Evolutionary conservation across 2,113 vertebrate genomes (phyloP), one percentile per base, ranked within the genome.

Genomic region (Sterrhoptilus dennistouni): DNA sequence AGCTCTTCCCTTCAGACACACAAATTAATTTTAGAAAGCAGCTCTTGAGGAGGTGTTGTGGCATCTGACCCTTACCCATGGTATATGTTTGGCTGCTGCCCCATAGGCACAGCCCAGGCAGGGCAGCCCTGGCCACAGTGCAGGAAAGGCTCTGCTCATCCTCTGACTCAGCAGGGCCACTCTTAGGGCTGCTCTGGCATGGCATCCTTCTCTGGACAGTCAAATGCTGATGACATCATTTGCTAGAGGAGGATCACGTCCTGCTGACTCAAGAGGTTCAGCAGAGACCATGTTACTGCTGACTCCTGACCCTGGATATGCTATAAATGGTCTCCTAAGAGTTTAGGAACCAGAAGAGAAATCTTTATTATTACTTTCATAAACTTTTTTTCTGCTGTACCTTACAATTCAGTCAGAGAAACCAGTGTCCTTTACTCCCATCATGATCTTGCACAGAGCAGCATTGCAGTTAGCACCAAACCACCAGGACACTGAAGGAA

Each of bases 51-150:
- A 70, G 19, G 4, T 10, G 17, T 20, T 35, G 47, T 28, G 11
- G 18, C n/a, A 18, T 18, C 33, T 86, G 49, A 33, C 3, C 16
- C 28, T 22, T 27, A 53, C 36, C 33, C 8, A 33, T 4, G 13
- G 61, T 3, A 20, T 5, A 5, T 6, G 2, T 31, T 57, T 14
- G 19, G 15, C 42, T 36, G 14, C 8, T 2, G 5, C 8, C 35
- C 28, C 47, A n/a, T 10, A 27, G 40, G 21, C 35, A 42, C 8
- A 40, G 49, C 8, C 18, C 31, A 20, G 17, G 29, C 33, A 50
- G 23, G 35, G 45, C 25, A 40, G 23, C 38, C 42, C 31, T 40
- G 33, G 25, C 27, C 2, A 2, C 0, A 0, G 9, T 27, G 13
- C 38, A 52, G 50, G 10, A 22, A 69, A 65, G 45, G 11, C 53